Percentiles rank a stretch among this genome's conserved stretches.
These are phyloP conservation scores for Orchestes rusci DNA, from an alignment of 2,888 invertebrate genomes.

Conservation along the genomic window DNA sequence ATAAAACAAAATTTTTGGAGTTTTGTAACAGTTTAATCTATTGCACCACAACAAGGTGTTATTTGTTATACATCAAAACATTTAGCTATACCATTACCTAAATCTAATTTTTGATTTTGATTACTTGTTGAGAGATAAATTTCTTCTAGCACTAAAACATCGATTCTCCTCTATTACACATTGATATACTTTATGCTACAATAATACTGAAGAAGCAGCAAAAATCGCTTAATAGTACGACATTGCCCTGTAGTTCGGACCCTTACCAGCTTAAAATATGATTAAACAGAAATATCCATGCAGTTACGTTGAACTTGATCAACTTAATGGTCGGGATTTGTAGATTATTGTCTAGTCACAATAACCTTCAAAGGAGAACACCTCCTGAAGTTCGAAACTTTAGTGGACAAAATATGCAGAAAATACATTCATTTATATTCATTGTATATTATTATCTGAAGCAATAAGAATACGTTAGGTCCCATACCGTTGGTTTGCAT, in stretches of 20 bases:
- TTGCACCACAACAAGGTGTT: conserved; percentile 41
- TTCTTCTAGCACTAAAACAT: conserved; percentile 29
- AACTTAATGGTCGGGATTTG: conserved; percentile 34
- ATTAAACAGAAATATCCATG: conserved; percentile 16
- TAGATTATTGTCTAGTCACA: conserved; percentile 48
- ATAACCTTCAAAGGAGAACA: conserved; percentile 41
- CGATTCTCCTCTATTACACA: conserved; percentile 6
- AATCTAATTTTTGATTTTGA: conserved; percentile 9
- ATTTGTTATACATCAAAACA: conserved; percentile 38
- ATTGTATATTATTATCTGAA: no score
- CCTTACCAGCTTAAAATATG: conserved; percentile 44
- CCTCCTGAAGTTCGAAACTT: no score
- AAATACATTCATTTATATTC: no score
- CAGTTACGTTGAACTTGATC: neutral
- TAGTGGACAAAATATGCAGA: no score
- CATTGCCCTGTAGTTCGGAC: conserved; percentile 43
- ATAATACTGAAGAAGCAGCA: conserved; percentile 15
- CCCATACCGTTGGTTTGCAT: no score
- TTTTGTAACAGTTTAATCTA: conserved; percentile 29
- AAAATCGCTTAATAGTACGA: conserved; percentile 29
- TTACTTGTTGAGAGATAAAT: conserved; percentile 24
- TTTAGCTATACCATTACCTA: conserved; percentile 31
- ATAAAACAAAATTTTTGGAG: conserved; percentile 19
- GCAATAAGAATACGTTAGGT: no score
- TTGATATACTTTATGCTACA: neutral